phyloP scores from a whole-genome alignment of 2,797 vertebrate genomes.

The Helarctos malayanus region DNA sequence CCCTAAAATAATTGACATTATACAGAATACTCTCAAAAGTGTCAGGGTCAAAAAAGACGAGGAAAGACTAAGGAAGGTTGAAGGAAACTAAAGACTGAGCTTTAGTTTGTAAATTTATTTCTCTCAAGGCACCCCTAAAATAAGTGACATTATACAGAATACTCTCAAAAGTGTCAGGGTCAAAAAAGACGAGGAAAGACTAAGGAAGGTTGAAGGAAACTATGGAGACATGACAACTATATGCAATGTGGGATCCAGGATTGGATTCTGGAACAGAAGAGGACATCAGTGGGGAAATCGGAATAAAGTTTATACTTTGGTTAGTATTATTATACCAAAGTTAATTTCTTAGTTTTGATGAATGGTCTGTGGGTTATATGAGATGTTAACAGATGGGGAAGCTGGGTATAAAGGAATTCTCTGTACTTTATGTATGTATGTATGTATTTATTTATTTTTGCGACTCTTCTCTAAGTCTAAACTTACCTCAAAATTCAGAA shows the following conservation, averaged over 20 bases:
- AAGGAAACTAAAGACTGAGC: neutral
- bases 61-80: neutral
- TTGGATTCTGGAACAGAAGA: neutral
- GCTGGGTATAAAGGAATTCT: neutral
- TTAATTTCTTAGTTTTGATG: conserved; percentile 42
- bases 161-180: neutral
- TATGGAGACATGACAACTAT: neutral
- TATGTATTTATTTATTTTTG: neutral
- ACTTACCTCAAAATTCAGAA: conserved; percentile 19
- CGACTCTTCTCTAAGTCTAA: conserved; percentile 9
- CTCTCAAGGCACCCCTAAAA: no score
- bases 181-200: neutral
- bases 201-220: neutral
- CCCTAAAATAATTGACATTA: no score
- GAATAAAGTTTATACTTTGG: neutral
- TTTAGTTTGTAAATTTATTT: no score
- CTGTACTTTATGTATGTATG: neutral
- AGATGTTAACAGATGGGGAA: neutral
- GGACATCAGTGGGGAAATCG: neutral
- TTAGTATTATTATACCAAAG: neutral
- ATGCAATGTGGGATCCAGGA: neutral
- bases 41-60: neutral
- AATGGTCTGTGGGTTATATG: neutral
- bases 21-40: neutral
- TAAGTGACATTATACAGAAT: neutral